Percentiles rank a stretch among this genome's conserved stretches.
phyloP scores from a whole-genome alignment of 2,113 vertebrate genomes.

The Tamias sibiricus region DNA sequence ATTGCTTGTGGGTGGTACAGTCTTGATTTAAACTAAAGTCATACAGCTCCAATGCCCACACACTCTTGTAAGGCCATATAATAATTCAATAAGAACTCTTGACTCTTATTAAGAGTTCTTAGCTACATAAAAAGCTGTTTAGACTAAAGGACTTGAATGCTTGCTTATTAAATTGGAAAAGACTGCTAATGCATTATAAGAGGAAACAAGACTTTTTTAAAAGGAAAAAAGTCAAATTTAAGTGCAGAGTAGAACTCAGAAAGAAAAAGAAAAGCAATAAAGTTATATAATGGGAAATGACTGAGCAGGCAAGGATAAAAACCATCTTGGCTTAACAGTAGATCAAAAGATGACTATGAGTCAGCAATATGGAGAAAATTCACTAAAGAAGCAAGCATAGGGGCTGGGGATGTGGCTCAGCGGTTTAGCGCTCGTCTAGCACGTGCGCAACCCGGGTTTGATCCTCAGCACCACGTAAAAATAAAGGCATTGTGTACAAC shows the following conservation, averaged over 20 bases:
- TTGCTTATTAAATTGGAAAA: constrained; percentile 26
- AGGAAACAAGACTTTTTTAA: constrained; percentile 38
- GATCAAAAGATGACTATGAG: constrained; percentile 45
- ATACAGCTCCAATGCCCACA: neutral
- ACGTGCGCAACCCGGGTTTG: too few species aligned
- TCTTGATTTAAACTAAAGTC: neutral
- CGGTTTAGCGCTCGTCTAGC: too few species aligned
- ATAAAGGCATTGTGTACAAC: too few species aligned
- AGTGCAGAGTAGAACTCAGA: constrained; percentile 25
- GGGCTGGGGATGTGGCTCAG: too few species aligned
- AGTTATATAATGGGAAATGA: constrained; percentile 64
- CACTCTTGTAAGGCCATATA: neutral
- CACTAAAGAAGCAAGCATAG: neutral
- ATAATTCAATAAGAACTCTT: neutral
- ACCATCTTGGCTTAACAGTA: constrained; percentile 30
- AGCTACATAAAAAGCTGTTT: neutral
- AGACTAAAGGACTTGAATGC: neutral
- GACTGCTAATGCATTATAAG: neutral
- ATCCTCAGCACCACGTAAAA: too few species aligned
- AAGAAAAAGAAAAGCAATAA: constrained; percentile 38
- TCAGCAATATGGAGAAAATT: constrained; percentile 37
- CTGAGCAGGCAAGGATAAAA: constrained; percentile 34
- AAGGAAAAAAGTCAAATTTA: neutral
- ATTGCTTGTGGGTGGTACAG: neutral
- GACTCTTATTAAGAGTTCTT: neutral